Evolutionary conservation across 1,140 invertebrate genomes (phyloP), one percentile per base, ranked within the genome.

Genomic region (Trinorchestia longiramus): DNA sequence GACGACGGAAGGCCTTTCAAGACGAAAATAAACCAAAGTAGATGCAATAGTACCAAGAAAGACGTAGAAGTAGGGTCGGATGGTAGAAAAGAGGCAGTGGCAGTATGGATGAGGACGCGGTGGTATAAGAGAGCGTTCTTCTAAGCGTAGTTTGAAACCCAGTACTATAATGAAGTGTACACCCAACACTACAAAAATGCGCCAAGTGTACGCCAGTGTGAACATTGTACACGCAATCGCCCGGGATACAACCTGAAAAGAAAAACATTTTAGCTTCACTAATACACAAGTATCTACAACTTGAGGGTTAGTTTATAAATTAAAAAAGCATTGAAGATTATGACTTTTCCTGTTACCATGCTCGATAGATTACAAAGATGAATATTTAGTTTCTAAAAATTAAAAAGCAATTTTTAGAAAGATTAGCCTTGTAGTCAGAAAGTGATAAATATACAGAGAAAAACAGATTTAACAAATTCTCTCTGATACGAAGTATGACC

Each of bases 221-320:
- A 97, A 97, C n/a, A 97, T 87, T 47, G 96, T 97, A 95, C 96
- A 97, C 11, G 96, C 96, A 45, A 97, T 97, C 42, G 96, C 96
- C 28, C 96, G 95, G 11, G 96, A 97, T 42, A 97, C 96, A 45
- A 97, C 96, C 96, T 97, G 96, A 91, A 90, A 53, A 47, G 42
- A 43, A 90, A 90, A 77, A 77, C 62, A 77, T 77, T 23, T 36
- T 23, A 36, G 15, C 28, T 11, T 28, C 28, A 77, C 28, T 77
- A 23, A 77, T 77, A 23, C 28, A 77, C 28, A 23, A 19, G 28
- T 77, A 77, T 15, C 62, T 77, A 23, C 28, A 77, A 53, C 6
- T 53, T 8, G 6, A 53, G 6, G 47, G 19, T 8, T 53, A 53
- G 6, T 8, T 19, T 8, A 53, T 8, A 53, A 53, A 19, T 19